Evolutionary conservation across 1,140 invertebrate species (phyloP), one percentile per base, ranked within the genome.

Genomic region (Pollicipes pollicipes): DNA sequence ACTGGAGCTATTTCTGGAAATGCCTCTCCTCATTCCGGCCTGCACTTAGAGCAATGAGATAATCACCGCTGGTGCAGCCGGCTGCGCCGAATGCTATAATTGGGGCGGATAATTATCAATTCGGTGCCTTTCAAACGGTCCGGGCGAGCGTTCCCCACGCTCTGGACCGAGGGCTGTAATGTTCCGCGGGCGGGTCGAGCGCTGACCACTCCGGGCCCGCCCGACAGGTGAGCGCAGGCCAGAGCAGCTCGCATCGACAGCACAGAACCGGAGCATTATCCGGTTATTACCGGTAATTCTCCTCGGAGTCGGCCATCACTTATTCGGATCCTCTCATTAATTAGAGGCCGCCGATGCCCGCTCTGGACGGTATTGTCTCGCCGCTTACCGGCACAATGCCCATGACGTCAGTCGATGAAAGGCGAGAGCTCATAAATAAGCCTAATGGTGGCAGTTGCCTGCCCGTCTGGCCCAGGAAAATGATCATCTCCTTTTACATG

Each of bases 101-200:
- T 58, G 45, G 45, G 45, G 45, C 45, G 45, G 45, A 58, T 58
- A 58, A 58, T 58, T 58, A 58, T 58, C 45, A 58, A 58, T 58
- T 58, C 45, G 45, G 45, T 21, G 45, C 45, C 45, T 58, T 58
- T 58, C 45, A 58, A 58, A 24, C 45, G 45, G 13, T 24, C 45
- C 17, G 13, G 24, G 45, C 21, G 6, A 58, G 24, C 45, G n/a
- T n/a, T 58, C 45, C 45, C 45, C 45, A 21, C 45, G 45, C 45
- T 21, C 45, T 58, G 45, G 10, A 21, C 6, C 13, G 32, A 35
- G 10, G 45, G 13, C 17, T 58, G 45, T 24, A 21, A 10, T 21
- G 45, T 3, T 21, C 2, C 32, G 32, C 32, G 16, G 32, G 32
- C 32, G 32, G 32, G 4, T 35, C 32, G 45, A 58, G 45, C 24